Base-by-base conservation (phyloP, 64 coral and sea anemone species). In the Hydrozoanthus tunicans region DNA sequence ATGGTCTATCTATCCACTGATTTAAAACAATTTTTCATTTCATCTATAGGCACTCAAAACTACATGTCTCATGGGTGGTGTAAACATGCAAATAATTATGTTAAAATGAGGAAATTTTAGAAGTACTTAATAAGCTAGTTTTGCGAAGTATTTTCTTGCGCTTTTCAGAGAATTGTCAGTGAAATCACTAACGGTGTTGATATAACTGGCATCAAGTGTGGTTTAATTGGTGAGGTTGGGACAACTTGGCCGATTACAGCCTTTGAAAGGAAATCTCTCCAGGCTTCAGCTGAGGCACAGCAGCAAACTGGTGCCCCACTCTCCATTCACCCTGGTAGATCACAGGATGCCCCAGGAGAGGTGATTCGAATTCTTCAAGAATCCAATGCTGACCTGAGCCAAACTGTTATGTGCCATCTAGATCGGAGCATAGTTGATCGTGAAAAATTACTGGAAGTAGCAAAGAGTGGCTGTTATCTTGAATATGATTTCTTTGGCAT, bases 401-500 rank as follows among this genome's bases (percentile, higher is more conserved):
- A 79, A 62, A 93, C 93, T 4, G 84, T 95, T 56, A 98, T 98
- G 93, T 93, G 91, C 32, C 96, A 98, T 88, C 81, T 95, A 82
- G 94, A 98, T 83, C 94, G 91, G 23, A 98, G 94, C 65, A 55
- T 98, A 15, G 90, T 92, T 84, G 85, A 95, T 80, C 67, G 62
- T 13, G 81, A 81, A 63, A 93, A 91, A 60, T 85, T 98, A 51
- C 5, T 95, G 15, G 96, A 98, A 20, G 88, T 98, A 51, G 96
- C 96, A 2, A 61, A 75, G 20, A 84, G 81, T 64, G 96, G 94
- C 8, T 81, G 90, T 56, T 95, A 93, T 79, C 60, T 98, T 12
- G 96, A 98, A 71, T 98, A 95, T 69, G 94, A 98, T 79, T 63
- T 98, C 15, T 98, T 98, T 85, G 94, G 96, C n/a, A 92, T 93